Base-by-base conservation (phyloP, 2,888 invertebrate genomes). In the Nebria salina region DNA sequence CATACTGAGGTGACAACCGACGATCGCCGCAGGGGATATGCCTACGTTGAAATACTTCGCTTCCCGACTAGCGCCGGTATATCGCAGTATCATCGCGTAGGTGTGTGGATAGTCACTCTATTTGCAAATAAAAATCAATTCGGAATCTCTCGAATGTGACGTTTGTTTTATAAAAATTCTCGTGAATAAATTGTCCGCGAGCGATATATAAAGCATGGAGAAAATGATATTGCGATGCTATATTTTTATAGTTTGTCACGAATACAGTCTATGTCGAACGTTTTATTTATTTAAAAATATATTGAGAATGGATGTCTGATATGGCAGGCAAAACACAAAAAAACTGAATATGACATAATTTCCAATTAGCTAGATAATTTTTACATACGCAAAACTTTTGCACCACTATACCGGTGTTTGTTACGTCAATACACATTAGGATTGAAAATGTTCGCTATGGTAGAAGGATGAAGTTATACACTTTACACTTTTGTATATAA, bases 41-140 rank as follows among this genome's bases (percentile, higher is more conserved):
- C 20, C 68, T 8, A 68, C 15, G 68, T 15, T 9, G 54, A 54
- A 8, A 54, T 11, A 54, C 13, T 54, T 7, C 54, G 7, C 54
- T 54, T 54, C 54, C 54, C 54, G 54, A 7, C 54, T 54, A 54
- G 13, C 8, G 4, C 1, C 54, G 6, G 54, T 11, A 13, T 54
- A 54, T 54, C 54, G 54, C 0, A 2, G 54, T 54, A 54, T 54
- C 54, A 54, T 11, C 54, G 7, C 25, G 70, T 70, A 70, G 25
- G 34, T 70, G 70, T 26, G 25, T 25, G 34, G 26, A 26, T 25
- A 25, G 70, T 75, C 68, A 79, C 66, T 79, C 73, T 79, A 79
- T 79, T 79, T 79, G 79, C 79, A 79, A 79, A 79, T 79, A 74
- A 79, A 79, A 75, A 79, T 79, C 79, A 79, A 79, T 79, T 75